These are phyloP conservation scores for Pogonomyrmex californicus DNA, from an alignment of 1,140 invertebrate genomes.

Conservation along the genomic window DNA sequence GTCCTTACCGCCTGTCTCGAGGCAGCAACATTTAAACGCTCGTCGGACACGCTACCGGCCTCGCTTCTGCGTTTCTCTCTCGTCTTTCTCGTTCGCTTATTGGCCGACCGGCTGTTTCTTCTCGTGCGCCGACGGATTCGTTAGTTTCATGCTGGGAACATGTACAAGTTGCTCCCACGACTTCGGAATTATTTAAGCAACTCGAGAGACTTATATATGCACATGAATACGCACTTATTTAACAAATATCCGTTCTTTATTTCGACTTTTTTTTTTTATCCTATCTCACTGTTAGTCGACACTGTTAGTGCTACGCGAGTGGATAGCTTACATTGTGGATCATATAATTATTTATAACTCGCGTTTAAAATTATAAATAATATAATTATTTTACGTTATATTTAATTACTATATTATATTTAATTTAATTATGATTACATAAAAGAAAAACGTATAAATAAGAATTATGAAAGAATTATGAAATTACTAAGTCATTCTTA, in stretches of 20 bases:
- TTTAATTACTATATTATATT: too few relatives aligned
- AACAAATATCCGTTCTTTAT: constrained; percentile 13
- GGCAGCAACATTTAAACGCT: constrained; percentile 71
- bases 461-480: too few relatives aligned
- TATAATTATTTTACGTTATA: too few relatives aligned
- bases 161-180: constrained; percentile 45
- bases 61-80: constrained; percentile 61
- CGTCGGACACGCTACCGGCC: constrained; percentile 72
- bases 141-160: constrained; percentile 41
- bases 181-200: constrained; percentile 36
- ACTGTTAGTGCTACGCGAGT: background rate
- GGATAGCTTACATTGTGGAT: background rate
- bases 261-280: background rate
- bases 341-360: background rate
- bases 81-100: constrained; percentile 44
- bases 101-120: constrained; percentile 43
- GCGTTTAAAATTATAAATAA: too few relatives aligned
- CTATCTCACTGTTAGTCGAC: background rate
- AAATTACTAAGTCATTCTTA: too few relatives aligned
- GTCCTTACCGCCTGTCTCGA: constrained; percentile 74
- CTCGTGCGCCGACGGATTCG: constrained; percentile 38
- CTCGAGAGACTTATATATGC: constrained; percentile 15
- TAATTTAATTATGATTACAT: too few relatives aligned
- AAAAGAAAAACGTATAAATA: too few relatives aligned
- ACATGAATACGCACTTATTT: constrained; percentile 18